A percentile compares a stretch with the other conserved stretches of the same genome.
Evolutionary conservation across 2,113 vertebrate species (phyloP).

Genomic region (Cryptomyrus ogoouensis): DNA sequence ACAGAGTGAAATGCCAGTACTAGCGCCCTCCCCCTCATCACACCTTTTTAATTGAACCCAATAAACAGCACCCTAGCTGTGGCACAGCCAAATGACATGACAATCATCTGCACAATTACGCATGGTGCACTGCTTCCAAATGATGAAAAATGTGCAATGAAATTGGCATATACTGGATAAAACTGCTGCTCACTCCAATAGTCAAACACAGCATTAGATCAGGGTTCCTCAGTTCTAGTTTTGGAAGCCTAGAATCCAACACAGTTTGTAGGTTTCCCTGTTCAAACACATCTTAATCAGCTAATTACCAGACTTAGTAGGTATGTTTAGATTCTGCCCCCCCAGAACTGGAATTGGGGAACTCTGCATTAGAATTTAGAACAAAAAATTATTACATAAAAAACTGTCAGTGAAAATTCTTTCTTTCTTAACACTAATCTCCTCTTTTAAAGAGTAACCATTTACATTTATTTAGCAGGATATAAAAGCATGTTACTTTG

Average conservation of each 20-base stretch:
- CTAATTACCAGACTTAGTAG: neutral
- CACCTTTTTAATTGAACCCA: neutral
- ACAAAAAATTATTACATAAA: neutral
- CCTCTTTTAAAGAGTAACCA: neutral
- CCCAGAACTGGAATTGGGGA: neutral
- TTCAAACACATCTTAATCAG: neutral
- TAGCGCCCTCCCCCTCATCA: neutral
- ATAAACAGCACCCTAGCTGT: neutral
- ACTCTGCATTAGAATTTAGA: neutral
- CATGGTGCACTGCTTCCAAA: neutral
- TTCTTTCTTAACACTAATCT: neutral
- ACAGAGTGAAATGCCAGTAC: neutral
- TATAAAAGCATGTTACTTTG: neutral
- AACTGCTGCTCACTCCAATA: neutral
- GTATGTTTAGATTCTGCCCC: neutral
- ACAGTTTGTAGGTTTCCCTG: neutral
- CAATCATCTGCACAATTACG: neutral
- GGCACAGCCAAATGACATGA: neutral
- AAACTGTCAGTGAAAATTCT: neutral
- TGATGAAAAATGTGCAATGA: neutral
- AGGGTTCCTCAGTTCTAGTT: neutral
- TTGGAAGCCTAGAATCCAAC: neutral
- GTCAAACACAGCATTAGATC: neutral
- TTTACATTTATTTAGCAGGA: neutral
- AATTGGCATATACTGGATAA: neutral